Conservation (phyloP, 2,113 vertebrate genomes). For the Laterallus jamaicensis region DNA sequence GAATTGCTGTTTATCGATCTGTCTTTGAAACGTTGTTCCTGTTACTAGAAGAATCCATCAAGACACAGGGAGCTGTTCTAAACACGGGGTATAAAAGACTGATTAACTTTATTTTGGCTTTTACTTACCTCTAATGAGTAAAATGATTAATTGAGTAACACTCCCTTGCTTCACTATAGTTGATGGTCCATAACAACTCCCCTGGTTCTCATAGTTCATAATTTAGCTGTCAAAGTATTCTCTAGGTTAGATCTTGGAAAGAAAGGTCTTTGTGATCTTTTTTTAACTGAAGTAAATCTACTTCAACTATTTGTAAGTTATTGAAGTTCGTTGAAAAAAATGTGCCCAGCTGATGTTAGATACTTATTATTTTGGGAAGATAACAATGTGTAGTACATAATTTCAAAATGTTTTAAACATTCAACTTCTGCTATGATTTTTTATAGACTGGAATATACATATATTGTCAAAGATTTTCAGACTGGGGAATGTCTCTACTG, state of each 20-base stretch:
- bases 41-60: slow-evolving; percentile 39
- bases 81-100: slow-evolving; percentile 27
- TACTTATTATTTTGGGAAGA: background rate
- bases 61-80: slow-evolving; percentile 31
- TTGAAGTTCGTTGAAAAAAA: background rate
- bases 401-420: background rate
- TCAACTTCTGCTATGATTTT: background rate
- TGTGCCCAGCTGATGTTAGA: background rate
- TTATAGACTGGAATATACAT: background rate
- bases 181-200: slow-evolving; percentile 61
- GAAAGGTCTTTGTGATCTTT: slow-evolving; percentile 13
- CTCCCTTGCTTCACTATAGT: slow-evolving; percentile 28
- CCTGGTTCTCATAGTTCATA: slow-evolving; percentile 61
- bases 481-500: background rate
- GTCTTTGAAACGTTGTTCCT: slow-evolving; percentile 52
- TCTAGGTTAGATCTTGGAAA: slow-evolving; percentile 56
- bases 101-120: slow-evolving; percentile 60
- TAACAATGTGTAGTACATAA: background rate
- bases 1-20: slow-evolving; percentile 59
- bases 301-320: slow-evolving; percentile 29
- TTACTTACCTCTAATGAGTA: slow-evolving; percentile 51
- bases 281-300: background rate
- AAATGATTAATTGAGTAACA: slow-evolving; percentile 60
- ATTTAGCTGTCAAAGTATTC: slow-evolving; percentile 69
- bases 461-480: background rate